Base-by-base conservation (phyloP, 2,888 invertebrate species). In the Acrocera orbiculus region DNA sequence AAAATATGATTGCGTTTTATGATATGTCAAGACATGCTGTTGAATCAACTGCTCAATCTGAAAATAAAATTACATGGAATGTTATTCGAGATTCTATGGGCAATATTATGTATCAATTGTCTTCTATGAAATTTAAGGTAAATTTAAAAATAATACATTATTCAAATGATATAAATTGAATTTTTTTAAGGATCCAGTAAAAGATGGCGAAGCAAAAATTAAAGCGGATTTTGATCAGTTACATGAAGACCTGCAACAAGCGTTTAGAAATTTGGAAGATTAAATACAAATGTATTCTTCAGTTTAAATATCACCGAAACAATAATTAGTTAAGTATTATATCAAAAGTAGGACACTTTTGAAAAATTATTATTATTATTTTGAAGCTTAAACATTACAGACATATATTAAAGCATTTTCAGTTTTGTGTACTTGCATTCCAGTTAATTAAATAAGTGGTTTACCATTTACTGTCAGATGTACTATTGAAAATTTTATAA, bases 121-220 rank as follows among this genome's bases (percentile, higher is more conserved):
- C 87, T 53, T 87, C 87, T 56, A 98, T 98, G 96, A 98, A 98
- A 65, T 98, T 98, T 73, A 95, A 93, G 76, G 86, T 83, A 50
- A 45, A 51, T 45, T 23, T 13, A 23, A 30, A n/a, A n/a, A 20
- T 9, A 2, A 26, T 20, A 9, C 10, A 23, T 19, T 10, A 4
- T 11, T n/a, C 29, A 22, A 28, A 9, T 30, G n/a, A 7, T 34
- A 27, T 10, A 32, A 23, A 35, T 36, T 17, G 13, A 19, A 32
- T 33, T 35, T 23, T n/a, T 54, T 57, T 3, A 50, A 87, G 87
- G 95, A 99, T 64, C 96, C 98, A 28, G 86, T 90, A 16, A 92
- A 90, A 63, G 96, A 98, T 49, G 96, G 96, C 35, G 96, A 99
- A 61, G 76, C 78, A 10, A 96, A 95, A 66, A 93, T 99, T 62